These are phyloP conservation scores for Diarsia mendica DNA, from an alignment of 2,888 invertebrate species.

Conservation along the genomic window DNA sequence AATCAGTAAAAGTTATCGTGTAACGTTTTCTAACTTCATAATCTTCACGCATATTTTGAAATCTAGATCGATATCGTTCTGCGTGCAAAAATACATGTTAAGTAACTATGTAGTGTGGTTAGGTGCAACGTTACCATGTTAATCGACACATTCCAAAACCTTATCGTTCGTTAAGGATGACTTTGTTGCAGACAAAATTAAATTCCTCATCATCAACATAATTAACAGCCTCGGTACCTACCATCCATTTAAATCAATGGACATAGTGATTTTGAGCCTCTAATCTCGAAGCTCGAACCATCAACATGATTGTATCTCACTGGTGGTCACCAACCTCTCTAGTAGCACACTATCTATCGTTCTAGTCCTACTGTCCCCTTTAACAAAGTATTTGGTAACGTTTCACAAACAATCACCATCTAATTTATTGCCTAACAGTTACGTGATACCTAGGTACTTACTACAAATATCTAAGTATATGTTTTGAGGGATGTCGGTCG, in stretches of 20 bases:
- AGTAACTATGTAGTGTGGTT: background rate
- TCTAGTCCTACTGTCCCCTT: no score
- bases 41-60: conserved; percentile 53
- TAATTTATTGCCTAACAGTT: no score
- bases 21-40: conserved; percentile 24
- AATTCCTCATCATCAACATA: background rate
- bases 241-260: background rate
- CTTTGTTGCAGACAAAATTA: background rate
- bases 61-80: conserved; percentile 35
- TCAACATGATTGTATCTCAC: background rate
- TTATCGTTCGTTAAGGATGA: background rate
- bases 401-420: no score
- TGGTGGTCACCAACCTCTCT: background rate
- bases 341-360: background rate
- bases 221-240: background rate
- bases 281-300: background rate
- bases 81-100: background rate
- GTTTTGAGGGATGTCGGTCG: no score
- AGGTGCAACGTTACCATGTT: background rate
- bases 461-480: no score
- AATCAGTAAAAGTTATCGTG: conserved; percentile 28
- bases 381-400: background rate
- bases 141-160: background rate
- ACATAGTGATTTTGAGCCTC: background rate
- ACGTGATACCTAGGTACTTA: no score